Base-by-base conservation (phyloP, 1,140 invertebrate species). In the Drosophila sucinea region DNA sequence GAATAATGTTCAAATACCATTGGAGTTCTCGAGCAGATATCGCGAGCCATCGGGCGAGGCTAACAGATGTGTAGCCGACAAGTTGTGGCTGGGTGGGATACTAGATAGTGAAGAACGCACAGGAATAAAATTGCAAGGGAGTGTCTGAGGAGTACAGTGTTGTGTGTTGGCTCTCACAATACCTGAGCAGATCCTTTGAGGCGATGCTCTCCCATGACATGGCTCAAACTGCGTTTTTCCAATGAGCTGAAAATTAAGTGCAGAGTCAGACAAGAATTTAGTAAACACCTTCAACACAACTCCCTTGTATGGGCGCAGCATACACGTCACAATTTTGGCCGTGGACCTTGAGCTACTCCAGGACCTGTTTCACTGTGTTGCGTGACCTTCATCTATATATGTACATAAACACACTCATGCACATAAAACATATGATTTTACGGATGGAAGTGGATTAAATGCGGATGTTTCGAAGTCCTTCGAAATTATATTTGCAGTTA, bases 11-110 rank as follows among this genome's bases (percentile, higher is more conserved):
- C 2, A 51, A 8, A 51, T 51, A 94, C 94, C 94, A 80, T 93
- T 93, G 77, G 92, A 91, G 73, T 94, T 94, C 90, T 96, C 96
- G 35, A 96, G 92, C 41, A 95, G 95, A 90, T 96, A 95, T 67
- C 96, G 93, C 11, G 96, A 96, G 54, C 95, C 95, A 92, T 96
- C 96, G 57, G 96, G 96, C 41, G 96, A 96, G 55, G 95, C 95
- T 60, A 97, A 93, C 57, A 97, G 93, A 55, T 96, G 95, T 58
- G 96, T 96, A 51, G 96, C 96, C 66, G 96, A 97, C 77, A 97
- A 61, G 65, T 91, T 91, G 40, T 91, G 90, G 67, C 87, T 91
- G 44, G 58, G 84, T 17, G 90, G 87, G 54, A 91, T 90, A 64
- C 90, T 77, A 40, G 38, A 56, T 89, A 60, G 38, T 29, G 3